Evolutionary conservation across 2,113 vertebrate genomes (phyloP).

Genomic region (Plectropomus leopardus): DNA sequence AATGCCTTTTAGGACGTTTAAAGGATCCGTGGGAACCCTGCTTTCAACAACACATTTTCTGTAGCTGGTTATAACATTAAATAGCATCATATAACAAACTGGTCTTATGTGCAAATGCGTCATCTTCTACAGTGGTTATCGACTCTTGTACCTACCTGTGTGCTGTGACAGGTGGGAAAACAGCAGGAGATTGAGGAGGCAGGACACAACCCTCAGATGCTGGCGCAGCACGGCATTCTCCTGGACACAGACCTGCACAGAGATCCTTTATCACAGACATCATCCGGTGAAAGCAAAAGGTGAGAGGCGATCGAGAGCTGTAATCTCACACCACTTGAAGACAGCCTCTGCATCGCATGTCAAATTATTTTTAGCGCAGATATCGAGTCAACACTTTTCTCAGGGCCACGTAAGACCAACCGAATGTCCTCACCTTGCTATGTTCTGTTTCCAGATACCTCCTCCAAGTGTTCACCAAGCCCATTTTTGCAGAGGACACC

Average conservation of each 20-base stretch:
- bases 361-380: not conserved
- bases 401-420: not conserved
- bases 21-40: too few relatives aligned
- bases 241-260: constrained; percentile 85
- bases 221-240: constrained; percentile 90
- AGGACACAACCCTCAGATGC: constrained; percentile 83
- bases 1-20: too few relatives aligned
- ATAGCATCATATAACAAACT: not conserved
- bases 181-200: constrained; percentile 86
- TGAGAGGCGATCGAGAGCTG: constrained; percentile 24
- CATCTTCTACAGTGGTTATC: not conserved
- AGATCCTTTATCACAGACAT: accelerated
- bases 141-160: not conserved
- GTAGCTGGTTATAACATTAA: not conserved
- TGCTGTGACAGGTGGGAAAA: constrained; percentile 83
- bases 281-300: constrained; percentile 57
- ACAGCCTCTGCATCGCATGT: too few relatives aligned
- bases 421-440: not conserved
- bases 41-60: too few relatives aligned
- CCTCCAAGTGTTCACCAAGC: constrained; percentile 95
- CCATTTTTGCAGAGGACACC: constrained; percentile 92
- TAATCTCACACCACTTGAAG: not conserved
- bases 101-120: constrained; percentile 2
- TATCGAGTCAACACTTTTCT: not conserved
- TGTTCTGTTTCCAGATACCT: constrained; percentile 79